phyloP scores from a whole-genome alignment of 92 coral and sea anemone genomes.

The Heliopora coerulea region DNA sequence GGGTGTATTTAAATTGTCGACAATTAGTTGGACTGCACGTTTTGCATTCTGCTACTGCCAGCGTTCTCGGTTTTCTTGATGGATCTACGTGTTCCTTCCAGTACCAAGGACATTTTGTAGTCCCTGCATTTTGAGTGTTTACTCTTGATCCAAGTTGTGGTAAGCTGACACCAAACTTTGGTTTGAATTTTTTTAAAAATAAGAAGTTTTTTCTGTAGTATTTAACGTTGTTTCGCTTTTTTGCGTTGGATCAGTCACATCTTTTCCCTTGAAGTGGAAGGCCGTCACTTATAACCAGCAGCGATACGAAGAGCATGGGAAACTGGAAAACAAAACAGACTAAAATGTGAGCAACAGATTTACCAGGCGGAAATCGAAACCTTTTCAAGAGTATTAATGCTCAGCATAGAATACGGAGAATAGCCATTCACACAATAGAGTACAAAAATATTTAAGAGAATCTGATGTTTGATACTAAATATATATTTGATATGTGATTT shows the following conservation, averaged over 20 bases:
- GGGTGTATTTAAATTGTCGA: constrained; percentile 41
- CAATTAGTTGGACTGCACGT: constrained; percentile 46
- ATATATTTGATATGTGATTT: too few relatives aligned
- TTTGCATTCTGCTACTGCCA: constrained; percentile 50
- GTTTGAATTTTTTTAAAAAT: not conserved
- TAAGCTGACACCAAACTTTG: constrained; percentile 22
- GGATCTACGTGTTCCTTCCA: constrained; percentile 45
- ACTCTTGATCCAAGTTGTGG: constrained; percentile 10
- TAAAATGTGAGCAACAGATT: too few relatives aligned
- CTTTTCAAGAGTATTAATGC: too few relatives aligned
- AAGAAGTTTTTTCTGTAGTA: constrained; percentile 11
- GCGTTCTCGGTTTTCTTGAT: constrained; percentile 41
- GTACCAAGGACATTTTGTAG: constrained; percentile 53
- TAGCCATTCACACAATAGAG: too few relatives aligned
- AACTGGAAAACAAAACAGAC: not conserved
- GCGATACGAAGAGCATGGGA: not conserved
- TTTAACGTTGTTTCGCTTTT: not conserved
- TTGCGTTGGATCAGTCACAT: too few relatives aligned
- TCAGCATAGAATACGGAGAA: too few relatives aligned
- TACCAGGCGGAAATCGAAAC: too few relatives aligned
- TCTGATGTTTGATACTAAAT: too few relatives aligned
- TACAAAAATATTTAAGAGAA: too few relatives aligned
- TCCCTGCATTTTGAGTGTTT: constrained; percentile 11
- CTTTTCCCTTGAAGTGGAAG: not conserved
- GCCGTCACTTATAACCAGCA: not conserved